phyloP scores from a whole-genome alignment of 2,113 vertebrate genomes.

The Cyanocitta stelleri region DNA sequence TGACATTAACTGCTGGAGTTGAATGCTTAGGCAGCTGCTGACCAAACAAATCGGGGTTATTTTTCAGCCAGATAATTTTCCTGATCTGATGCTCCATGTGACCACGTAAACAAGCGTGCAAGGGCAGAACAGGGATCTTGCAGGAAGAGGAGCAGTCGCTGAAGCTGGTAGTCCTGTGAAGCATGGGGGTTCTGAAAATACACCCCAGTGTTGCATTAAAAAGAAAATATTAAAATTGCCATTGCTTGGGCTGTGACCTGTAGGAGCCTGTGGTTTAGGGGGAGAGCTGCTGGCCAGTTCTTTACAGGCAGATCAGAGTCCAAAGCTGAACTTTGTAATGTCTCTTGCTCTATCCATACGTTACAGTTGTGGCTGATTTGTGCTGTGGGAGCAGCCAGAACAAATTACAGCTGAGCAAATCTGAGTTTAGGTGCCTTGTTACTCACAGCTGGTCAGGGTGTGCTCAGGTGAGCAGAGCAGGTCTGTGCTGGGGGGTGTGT shows the following conservation, averaged over 20 bases:
- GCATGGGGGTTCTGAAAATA: neutral
- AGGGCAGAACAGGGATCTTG: neutral
- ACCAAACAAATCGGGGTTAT: neutral
- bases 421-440: neutral
- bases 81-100: neutral
- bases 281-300: neutral
- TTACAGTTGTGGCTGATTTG: neutral
- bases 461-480: neutral
- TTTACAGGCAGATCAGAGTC: neutral
- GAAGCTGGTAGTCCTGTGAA: neutral
- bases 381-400: neutral
- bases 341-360: neutral
- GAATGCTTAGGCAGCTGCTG: slow-evolving; percentile 18
- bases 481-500: neutral
- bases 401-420: neutral
- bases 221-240: neutral
- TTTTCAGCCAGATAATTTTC: slow-evolving; percentile 32
- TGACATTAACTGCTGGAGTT: neutral
- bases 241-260: neutral
- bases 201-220: neutral
- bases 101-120: neutral
- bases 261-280: neutral
- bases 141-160: neutral
- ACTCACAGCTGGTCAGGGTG: neutral
- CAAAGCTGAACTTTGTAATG: neutral